phyloP scores from a whole-genome alignment of 2,888 invertebrate genomes.

The Nephrotoma appendiculata region DNA sequence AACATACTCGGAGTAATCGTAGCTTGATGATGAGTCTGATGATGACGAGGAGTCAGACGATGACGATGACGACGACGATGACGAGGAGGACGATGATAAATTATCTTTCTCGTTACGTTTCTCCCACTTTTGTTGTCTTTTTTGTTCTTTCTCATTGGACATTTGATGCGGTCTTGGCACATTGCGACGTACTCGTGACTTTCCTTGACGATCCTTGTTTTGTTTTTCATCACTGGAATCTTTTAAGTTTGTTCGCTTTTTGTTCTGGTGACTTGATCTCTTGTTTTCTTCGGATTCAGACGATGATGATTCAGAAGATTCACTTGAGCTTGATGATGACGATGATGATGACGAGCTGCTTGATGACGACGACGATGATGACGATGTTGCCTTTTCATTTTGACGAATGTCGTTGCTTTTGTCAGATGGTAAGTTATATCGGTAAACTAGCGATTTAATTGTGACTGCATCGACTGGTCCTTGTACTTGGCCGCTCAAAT shows the following conservation, averaged over 20 bases:
- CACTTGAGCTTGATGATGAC: not conserved
- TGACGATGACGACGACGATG: slow-evolving; percentile 1
- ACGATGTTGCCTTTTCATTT: not conserved
- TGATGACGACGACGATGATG: slow-evolving; percentile 9
- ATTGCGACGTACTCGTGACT: not conserved
- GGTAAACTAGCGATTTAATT: slow-evolving; percentile 39
- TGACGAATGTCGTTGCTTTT: slow-evolving; percentile 17
- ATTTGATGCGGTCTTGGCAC: not conserved
- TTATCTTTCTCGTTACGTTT: not conserved
- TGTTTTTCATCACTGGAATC: not conserved
- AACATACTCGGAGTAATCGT: slow-evolving; percentile 13
- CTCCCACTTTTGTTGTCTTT: not conserved
- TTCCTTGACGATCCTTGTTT: not conserved
- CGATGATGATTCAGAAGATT: slow-evolving; percentile 6
- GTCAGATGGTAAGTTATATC: slow-evolving; percentile 30
- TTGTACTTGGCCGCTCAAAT: slow-evolving; percentile 21
- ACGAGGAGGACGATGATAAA: slow-evolving; percentile 1
- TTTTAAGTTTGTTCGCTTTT: not conserved
- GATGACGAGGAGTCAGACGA: slow-evolving; percentile 2
- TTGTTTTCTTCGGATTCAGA: slow-evolving; percentile 8
- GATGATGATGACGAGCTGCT: slow-evolving; percentile 8
- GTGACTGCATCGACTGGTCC: slow-evolving; percentile 26
- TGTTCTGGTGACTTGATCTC: not conserved
- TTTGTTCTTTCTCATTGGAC: not conserved
- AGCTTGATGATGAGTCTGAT: slow-evolving; percentile 6